Conservation (phyloP, 2,113 vertebrate genomes). For the Speoplatyrhinus poulsoni region DNA sequence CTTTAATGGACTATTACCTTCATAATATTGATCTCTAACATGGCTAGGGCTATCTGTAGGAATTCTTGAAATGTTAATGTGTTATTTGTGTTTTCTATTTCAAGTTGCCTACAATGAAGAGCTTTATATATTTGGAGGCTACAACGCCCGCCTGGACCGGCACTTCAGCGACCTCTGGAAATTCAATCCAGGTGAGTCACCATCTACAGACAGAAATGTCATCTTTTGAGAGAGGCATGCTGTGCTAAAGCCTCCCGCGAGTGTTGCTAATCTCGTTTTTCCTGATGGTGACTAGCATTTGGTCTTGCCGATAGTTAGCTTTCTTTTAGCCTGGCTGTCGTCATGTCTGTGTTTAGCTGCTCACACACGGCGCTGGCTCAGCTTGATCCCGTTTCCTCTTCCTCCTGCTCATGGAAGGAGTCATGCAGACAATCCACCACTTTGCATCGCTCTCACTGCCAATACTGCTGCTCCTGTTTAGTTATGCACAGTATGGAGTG, state of each 20-base stretch:
- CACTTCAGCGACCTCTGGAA: slow-evolving; percentile 99
- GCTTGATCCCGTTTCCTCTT: slow-evolving; percentile 43
- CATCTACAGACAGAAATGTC: background rate
- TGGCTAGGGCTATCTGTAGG: too few relatives aligned
- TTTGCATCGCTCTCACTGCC: slow-evolving; percentile 20
- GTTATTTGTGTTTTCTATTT: slow-evolving; percentile 34
- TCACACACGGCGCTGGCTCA: background rate
- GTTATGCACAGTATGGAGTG: slow-evolving; percentile 9
- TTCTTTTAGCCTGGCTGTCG: background rate
- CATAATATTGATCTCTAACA: too few relatives aligned
- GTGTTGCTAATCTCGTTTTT: slow-evolving; percentile 1
- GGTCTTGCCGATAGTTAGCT: background rate
- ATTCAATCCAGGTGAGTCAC: slow-evolving; percentile 89
- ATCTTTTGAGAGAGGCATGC: background rate
- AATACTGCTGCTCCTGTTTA: slow-evolving; percentile 6
- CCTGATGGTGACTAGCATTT: background rate
- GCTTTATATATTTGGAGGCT: slow-evolving; percentile 96
- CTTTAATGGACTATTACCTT: too few relatives aligned
- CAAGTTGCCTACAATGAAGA: slow-evolving; percentile 94
- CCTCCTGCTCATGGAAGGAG: slow-evolving; percentile 6
- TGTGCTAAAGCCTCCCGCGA: background rate
- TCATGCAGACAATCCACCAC: slow-evolving; percentile 13
- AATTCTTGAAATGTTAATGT: background rate
- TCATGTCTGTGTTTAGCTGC: slow-evolving; percentile 13
- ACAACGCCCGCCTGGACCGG: slow-evolving; percentile 92